A percentile compares a stretch with the other conserved stretches of the same genome.
Conservation (phyloP, 2,113 vertebrate species). For the Hassar affinis region DNA sequence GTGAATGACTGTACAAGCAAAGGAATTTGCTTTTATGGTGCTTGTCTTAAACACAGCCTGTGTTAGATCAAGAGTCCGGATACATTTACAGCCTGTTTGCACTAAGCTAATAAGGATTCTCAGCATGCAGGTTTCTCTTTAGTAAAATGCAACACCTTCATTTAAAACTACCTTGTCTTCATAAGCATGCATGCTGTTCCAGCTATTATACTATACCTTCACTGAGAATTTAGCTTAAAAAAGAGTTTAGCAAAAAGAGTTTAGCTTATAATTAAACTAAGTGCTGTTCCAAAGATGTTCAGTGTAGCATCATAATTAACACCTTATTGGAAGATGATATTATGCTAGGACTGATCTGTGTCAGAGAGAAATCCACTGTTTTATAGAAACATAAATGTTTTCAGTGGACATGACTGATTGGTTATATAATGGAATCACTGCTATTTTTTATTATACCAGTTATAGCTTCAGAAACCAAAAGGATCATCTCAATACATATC, state of each 20-base stretch:
- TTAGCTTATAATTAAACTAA: not conserved
- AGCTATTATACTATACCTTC: not conserved
- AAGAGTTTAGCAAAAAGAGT: not conserved
- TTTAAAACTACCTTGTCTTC: constrained; percentile 18
- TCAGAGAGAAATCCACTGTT: not conserved
- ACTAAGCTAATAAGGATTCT: constrained; percentile 27
- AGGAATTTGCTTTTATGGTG: constrained; percentile 26
- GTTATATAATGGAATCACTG: not conserved
- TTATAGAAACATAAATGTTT: not conserved
- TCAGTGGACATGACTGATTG: not conserved
- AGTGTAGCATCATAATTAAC: not conserved
- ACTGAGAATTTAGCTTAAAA: not conserved
- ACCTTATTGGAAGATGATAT: not conserved
- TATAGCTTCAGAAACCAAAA: constrained; percentile 5
- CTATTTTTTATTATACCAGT: not conserved
- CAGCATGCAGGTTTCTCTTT: constrained; percentile 12
- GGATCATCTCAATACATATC: not conserved
- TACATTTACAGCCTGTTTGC: constrained; percentile 34
- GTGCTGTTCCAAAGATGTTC: not conserved
- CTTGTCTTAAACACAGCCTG: not conserved
- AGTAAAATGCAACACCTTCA: not conserved
- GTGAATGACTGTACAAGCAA: not conserved
- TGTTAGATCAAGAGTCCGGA: not conserved
- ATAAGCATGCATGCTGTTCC: not conserved
- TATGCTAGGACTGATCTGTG: not conserved